These are phyloP conservation scores for Centropus bengalensis DNA, from an alignment of 2,113 vertebrate species.

Conservation along the genomic window DNA sequence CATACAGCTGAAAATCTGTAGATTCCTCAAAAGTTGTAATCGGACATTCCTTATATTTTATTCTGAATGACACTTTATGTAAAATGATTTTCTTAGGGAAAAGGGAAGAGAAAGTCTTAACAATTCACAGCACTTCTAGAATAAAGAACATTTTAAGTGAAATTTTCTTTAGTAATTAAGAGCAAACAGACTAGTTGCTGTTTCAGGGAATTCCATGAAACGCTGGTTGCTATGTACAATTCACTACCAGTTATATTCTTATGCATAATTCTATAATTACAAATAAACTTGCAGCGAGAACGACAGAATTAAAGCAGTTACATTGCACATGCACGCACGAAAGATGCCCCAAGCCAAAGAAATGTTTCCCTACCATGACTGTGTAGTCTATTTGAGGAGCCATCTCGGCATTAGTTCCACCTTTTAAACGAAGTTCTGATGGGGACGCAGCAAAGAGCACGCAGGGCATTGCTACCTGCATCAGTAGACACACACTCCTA, in stretches of 20 bases:
- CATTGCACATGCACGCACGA: background rate
- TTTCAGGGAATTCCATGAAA: background rate
- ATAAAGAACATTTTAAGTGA: background rate
- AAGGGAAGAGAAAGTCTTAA: background rate
- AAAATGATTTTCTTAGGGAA: background rate
- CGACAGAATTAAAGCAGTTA: background rate
- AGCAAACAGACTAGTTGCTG: background rate
- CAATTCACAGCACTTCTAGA: background rate
- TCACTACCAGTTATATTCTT: background rate
- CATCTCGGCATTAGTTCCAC: conserved; percentile 97
- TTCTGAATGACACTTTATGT: background rate
- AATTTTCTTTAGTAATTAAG: background rate
- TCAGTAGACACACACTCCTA: conserved; percentile 94
- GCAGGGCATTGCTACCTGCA: conserved; percentile 93
- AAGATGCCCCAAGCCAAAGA: conserved; percentile 8
- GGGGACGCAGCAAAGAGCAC: conserved; percentile 86
- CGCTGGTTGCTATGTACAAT: background rate
- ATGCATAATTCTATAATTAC: background rate
- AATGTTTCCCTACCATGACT: conserved; percentile 77
- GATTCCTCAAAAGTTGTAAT: background rate
- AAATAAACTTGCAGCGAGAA: background rate
- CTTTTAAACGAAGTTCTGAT: conserved; percentile 88
- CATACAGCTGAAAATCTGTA: background rate
- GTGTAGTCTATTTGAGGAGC: conserved; percentile 98
- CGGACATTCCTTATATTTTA: background rate